Base-by-base conservation (phyloP, 2,797 vertebrate species). In the Aulostomus chinensis region DNA sequence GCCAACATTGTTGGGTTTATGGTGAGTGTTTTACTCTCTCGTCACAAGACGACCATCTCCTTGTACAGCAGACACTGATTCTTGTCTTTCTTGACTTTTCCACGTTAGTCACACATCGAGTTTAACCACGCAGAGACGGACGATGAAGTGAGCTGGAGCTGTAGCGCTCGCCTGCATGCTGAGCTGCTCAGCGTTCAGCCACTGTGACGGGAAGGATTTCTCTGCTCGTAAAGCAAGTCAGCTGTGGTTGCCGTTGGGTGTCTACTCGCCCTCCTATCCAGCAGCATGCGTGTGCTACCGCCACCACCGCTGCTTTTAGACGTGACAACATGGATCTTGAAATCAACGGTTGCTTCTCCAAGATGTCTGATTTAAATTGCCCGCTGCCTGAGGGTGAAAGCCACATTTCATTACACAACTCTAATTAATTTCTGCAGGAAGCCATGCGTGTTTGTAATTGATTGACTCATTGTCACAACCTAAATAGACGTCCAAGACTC, bases 381-480 rank as follows among this genome's bases (percentile, higher is more conserved):
- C 13, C 1, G 2, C n/a, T 1, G 58, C 80, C 22, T 12, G 35
- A 1, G 64, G 81, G 66, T n/a, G 3, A 29, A 10, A 43, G 54
- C 49, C 57, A 45, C 56, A 53, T 78, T 78, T 86, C 73, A 84
- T 86, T 78, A 70, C 38, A 70, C 71, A 43, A 63, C 48, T 73
- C 66, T 78, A 86, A 89, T 88, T 82, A 67, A 84, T 86, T 81
- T 80, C 37, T 26, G 79, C 34, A 17, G 57, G 54, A 76, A 78
- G 61, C 62, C 76, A 41, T 58, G 79, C 65, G 7, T 72, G 78
- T 18, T 54, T 42, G 35, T 25, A 52, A 63, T 52, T 69, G 80
- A 86, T 81, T 78, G 80, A 83, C 63, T 86, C 67, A 66, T 68
- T 75, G 72, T 80, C 70, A 60, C 68, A 14, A 47, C 41, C 52